Evolutionary conservation across 1,140 invertebrate species (phyloP), one percentile per base, ranked within the genome.

Genomic region (Cotesia vestalis): DNA sequence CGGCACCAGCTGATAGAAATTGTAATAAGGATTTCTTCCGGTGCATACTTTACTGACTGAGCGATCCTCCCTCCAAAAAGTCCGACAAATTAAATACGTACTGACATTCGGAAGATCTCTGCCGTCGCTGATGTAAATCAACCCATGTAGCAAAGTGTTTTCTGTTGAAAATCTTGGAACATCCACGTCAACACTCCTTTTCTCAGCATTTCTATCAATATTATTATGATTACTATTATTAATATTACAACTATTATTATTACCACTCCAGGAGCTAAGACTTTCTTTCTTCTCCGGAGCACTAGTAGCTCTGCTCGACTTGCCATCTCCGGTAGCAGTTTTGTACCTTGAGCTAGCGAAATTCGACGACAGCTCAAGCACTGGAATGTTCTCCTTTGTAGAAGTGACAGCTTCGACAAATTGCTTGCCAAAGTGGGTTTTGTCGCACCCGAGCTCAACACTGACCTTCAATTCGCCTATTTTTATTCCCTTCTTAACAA

Each of bases 1-100:
- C 34, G 90, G 89, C 66, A 91, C 85, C 66, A 88, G 76, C 85
- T 91, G 87, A 75, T 81, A 84, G 77, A 89, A 89, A 78, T 89
- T 83, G 75, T 87, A 90, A 72, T 84, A 79, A 12, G 88, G 87
- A 77, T 88, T 78, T 11, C 81, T 86, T 63, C 83, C 77, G 27
- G 73, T 78, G 52, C 87, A 86, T 9, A 88, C 60, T 76, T 80
- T 79, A 82, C 88, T 89, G 4, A 74, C 78, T 52, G 85, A 81
- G 73, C 81, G 80, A 68, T 88, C 87, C 53, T 88, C 84, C 73
- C 83, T 77, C 85, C 86, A 88, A 81, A 89, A 89, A 35, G 85
- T 85, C 69, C 85, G 84, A 75, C 88, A 89, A 75, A 87, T 82
- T 40, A 90, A 74, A 71, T 86, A 90, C 1, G 86, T 86, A 73